Conservation (phyloP, 2,113 vertebrate species). For the Chaenogobius annularis region DNA sequence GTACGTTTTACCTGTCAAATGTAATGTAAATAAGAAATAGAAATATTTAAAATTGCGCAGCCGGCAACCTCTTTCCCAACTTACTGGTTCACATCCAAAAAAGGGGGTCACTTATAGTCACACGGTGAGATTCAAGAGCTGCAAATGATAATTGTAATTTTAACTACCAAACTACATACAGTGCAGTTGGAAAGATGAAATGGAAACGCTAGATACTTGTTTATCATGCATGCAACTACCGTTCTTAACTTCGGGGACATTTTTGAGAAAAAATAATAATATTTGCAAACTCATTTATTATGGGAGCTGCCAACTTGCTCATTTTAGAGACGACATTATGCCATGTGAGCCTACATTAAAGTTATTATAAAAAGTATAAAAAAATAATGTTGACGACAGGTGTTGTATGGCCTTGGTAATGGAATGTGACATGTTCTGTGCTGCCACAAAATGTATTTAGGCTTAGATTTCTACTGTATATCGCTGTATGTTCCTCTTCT, state of each 20-base stretch:
- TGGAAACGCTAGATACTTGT: conserved; percentile 43
- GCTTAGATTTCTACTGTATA: conserved; percentile 75
- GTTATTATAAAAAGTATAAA: conserved; percentile 22
- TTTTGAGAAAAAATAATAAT: conserved; percentile 20
- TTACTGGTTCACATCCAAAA: neutral
- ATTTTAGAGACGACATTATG: conserved; percentile 50
- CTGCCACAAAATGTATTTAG: conserved; percentile 77
- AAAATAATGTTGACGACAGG: conserved; percentile 29
- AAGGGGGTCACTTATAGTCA: neutral
- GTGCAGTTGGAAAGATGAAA: conserved; percentile 17
- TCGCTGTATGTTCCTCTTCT: conserved; percentile 69
- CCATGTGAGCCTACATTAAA: conserved; percentile 58
- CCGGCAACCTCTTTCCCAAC: neutral
- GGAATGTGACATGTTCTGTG: conserved; percentile 78
- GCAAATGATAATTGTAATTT: conserved; percentile 21
- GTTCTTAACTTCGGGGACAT: conserved; percentile 36
- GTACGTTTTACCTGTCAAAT: neutral
- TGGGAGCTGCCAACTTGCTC: conserved; percentile 50
- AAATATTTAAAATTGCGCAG: conserved; percentile 7
- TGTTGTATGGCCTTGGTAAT: conserved; percentile 75
- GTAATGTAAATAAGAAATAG: conserved; percentile 28
- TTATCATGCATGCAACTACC: conserved; percentile 65
- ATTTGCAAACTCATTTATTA: conserved; percentile 41
- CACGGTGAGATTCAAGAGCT: conserved; percentile 23
- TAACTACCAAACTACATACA: conserved; percentile 12